These are phyloP conservation scores for Equus przewalskii DNA, from an alignment of 2,113 vertebrate species.

Conservation along the genomic window DNA sequence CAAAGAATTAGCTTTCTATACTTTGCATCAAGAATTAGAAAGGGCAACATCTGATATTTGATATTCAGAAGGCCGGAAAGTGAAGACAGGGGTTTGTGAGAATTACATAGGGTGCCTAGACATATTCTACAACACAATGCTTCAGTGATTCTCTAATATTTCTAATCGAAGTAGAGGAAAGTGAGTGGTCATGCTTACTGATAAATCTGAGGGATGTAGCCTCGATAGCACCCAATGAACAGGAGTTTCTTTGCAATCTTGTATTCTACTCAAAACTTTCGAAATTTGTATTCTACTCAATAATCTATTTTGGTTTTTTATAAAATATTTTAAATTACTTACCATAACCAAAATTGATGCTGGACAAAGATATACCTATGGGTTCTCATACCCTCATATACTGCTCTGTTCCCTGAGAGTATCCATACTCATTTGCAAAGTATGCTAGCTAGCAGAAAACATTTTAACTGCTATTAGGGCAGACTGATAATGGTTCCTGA, in stretches of 20 bases:
- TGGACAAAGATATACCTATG: neutral
- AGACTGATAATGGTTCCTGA: too few relatives aligned
- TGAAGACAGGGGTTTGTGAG: neutral
- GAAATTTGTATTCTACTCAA: neutral
- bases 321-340: neutral
- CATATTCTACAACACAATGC: neutral
- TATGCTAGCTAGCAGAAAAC: neutral
- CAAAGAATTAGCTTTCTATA: neutral
- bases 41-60: neutral
- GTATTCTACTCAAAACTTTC: neutral
- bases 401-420: neutral
- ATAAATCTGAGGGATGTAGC: neutral
- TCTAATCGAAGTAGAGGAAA: neutral
- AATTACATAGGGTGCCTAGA: neutral
- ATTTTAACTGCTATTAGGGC: neutral
- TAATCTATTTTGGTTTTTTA: neutral
- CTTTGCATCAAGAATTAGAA: neutral
- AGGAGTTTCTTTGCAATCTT: neutral
- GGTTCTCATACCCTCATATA: neutral
- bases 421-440: neutral
- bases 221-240: neutral
- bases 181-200: neutral
- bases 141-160: neutral
- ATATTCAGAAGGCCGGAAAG: neutral
- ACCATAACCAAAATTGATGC: neutral